Percentiles rank a stretch among this genome's conserved stretches.
Evolutionary conservation across 2,888 invertebrate species (phyloP).

Genomic region (Drosophila meridiana): DNA sequence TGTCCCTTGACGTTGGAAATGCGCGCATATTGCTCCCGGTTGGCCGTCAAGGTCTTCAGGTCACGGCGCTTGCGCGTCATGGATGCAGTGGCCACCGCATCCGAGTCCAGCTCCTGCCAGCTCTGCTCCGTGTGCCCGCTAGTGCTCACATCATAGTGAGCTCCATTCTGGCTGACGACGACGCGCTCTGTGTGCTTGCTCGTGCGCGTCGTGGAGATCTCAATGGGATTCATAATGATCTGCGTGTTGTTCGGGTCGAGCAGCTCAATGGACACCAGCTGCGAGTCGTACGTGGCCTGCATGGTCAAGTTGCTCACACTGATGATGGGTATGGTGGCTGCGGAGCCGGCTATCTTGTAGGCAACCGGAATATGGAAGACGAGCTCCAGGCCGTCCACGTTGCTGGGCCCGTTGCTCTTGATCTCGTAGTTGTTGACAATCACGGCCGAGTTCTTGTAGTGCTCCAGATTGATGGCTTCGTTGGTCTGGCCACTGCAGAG

Average conservation of each 20-base stretch:
- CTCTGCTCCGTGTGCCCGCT: slow-evolving; percentile 65
- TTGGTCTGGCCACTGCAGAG: slow-evolving; percentile 78
- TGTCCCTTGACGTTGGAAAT: slow-evolving; percentile 80
- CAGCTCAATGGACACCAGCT: slow-evolving; percentile 77
- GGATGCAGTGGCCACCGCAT: slow-evolving; percentile 66
- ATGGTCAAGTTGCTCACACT: slow-evolving; percentile 82
- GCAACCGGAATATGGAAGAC: slow-evolving; percentile 83
- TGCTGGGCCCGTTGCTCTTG: slow-evolving; percentile 84
- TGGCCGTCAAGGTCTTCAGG: slow-evolving; percentile 68
- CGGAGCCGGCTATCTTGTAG: slow-evolving; percentile 78
- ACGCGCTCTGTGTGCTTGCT: slow-evolving; percentile 35
- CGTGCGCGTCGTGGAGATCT: slow-evolving; percentile 61
- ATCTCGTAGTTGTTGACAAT: slow-evolving; percentile 84
- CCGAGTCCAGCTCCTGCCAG: slow-evolving; percentile 53
- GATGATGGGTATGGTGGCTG: slow-evolving; percentile 78
- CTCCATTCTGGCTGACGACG: slow-evolving; percentile 46
- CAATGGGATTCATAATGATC: slow-evolving; percentile 80
- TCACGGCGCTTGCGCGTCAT: slow-evolving; percentile 75
- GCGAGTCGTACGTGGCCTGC: slow-evolving; percentile 82
- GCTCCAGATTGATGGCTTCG: slow-evolving; percentile 80
- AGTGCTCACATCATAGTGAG: slow-evolving; percentile 60
- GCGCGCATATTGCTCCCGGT: slow-evolving; percentile 81
- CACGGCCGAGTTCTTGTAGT: slow-evolving; percentile 75
- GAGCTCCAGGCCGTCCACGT: slow-evolving; percentile 81
- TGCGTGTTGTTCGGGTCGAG: slow-evolving; percentile 82